Evolutionary conservation across 2,113 vertebrate genomes (phyloP), one percentile per base, ranked within the genome.

Genomic region (Oceanodroma tethys): DNA sequence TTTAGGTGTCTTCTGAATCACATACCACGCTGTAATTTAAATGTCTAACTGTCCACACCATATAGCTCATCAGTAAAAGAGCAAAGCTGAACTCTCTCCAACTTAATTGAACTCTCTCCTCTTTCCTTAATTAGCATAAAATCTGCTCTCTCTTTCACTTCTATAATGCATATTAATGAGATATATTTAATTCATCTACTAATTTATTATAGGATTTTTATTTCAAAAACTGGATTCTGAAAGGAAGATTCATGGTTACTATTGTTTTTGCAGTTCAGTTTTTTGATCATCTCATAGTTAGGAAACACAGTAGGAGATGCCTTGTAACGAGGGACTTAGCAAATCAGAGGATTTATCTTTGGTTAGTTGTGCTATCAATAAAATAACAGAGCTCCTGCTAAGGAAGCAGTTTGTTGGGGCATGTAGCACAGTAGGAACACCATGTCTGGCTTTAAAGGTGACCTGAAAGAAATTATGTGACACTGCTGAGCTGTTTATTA

Each of bases 351-450:
- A 89, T 94, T 94, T 95, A 63, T 95, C 53, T 95, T 48, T 90
- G 85, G 81, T 80, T 94, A 85, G 84, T 58, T 91, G 94, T 73
- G 78, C 78, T 87, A 91, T 95, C 94, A 96, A 95, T 95, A 96
- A 96, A 97, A 95, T 81, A 96, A 79, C 76, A 87, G 73, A 94
- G 70, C 84, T 93, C 86, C 93, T 95, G 95, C 96, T 95, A 97
- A 81, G 94, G 70, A 94, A 91, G 89, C 91, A 73, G 94, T 94
- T 95, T 95, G 81, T 23, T 68, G 83, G 73, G 94, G 81, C 81
- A 86, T 80, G 84, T 93, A 91, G 73, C 95, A 91, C 94, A 97
- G 94, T 82, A 82, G 93, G 93, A 95, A 62, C 45, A 87, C 86
- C 23, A 22, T 53, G 81, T 87, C 45, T 95, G 62, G 50, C 86